A percentile compares a stretch with the other conserved stretches of the same genome.
phyloP scores from a whole-genome alignment of 2,888 invertebrate genomes.

The Rugalucina vietnamica region DNA sequence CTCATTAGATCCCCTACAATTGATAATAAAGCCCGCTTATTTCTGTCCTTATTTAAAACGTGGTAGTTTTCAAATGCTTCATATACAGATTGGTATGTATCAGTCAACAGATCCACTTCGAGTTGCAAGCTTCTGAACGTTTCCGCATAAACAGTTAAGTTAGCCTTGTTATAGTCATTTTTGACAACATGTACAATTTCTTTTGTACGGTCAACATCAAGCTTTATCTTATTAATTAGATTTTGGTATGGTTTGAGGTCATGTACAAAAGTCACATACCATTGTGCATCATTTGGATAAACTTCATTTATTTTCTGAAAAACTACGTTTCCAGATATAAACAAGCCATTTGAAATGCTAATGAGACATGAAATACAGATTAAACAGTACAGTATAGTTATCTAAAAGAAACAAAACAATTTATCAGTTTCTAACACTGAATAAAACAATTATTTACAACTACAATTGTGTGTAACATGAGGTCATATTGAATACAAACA shows the following conservation, averaged over 20 bases:
- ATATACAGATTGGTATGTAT: no score
- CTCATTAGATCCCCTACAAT: background rate
- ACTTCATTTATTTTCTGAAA: conserved; percentile 32
- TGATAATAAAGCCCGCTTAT: conserved; percentile 25
- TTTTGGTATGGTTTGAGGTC: conserved; percentile 9
- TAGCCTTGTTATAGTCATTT: conserved; percentile 1
- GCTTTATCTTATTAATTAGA: conserved; percentile 10
- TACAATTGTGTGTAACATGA: no score
- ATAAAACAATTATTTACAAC: no score
- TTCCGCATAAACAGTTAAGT: background rate
- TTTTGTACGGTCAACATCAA: background rate
- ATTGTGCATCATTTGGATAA: conserved; percentile 4
- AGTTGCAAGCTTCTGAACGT: no score
- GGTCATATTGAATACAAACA: background rate
- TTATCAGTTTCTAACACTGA: no score
- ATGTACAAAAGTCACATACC: conserved; percentile 28
- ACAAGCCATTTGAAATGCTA: background rate
- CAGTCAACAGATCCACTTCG: no score
- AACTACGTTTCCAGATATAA: conserved; percentile 11
- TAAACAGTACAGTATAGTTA: no score
- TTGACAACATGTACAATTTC: background rate
- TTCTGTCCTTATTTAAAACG: background rate
- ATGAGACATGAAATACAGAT: background rate
- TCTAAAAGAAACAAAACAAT: no score
- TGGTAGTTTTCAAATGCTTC: no score